A percentile compares a stretch with the other conserved stretches of the same genome.
phyloP scores from a whole-genome alignment of 30 jellyfish, hydroid and myxozoan species.

The Sanderia malayensis region DNA sequence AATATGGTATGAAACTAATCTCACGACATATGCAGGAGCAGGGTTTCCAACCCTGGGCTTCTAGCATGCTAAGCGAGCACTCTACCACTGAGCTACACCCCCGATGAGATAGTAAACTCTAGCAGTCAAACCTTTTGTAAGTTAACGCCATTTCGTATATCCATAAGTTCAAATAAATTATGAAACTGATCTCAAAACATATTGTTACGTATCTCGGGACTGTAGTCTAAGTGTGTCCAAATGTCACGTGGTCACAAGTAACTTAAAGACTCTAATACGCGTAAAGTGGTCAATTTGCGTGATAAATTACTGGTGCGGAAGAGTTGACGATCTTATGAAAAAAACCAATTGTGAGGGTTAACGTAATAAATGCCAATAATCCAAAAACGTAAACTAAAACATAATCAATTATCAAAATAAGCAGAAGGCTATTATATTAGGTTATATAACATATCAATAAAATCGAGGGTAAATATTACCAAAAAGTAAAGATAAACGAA shows the following conservation, averaged over 20 bases:
- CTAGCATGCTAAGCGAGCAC: no score
- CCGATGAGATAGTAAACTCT: no score
- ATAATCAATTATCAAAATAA: not conserved
- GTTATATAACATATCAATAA: conserved; percentile 1
- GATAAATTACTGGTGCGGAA: conserved; percentile 1
- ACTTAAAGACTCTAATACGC: not conserved
- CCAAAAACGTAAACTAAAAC: conserved; percentile 7
- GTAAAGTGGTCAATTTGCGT: not conserved
- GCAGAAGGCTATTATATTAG: conserved; percentile 8
- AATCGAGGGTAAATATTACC: conserved; percentile 10
- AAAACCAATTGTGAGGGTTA: conserved; percentile 12
- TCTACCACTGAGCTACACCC: no score
- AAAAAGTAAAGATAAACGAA: conserved; percentile 6
- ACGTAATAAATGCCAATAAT: conserved; percentile 5
- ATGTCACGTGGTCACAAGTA: conserved; percentile 14
- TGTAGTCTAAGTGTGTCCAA: conserved; percentile 1
- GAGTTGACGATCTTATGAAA: not conserved
- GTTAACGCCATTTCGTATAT: no score
- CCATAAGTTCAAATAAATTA: no score
- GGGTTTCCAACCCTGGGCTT: no score
- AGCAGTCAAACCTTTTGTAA: no score
- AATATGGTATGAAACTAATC: no score
- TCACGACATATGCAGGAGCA: no score
- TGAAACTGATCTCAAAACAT: no score
- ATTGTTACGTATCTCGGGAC: conserved; percentile 21